phyloP scores from a whole-genome alignment of 37 sponge, comb jelly and placozoan species.

The Tethya wilhelma region DNA sequence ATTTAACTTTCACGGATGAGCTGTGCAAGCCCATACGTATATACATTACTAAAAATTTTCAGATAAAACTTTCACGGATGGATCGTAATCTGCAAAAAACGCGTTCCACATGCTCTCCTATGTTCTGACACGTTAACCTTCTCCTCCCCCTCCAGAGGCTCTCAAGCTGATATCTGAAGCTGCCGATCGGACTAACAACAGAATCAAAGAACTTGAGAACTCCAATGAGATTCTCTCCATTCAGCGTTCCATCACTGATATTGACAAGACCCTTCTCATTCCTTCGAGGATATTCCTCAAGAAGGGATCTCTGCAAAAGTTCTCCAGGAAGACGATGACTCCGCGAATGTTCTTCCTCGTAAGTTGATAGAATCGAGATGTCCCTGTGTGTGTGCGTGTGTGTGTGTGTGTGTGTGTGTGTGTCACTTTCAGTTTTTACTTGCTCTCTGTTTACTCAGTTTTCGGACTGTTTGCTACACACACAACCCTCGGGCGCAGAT shows the following conservation, averaged over 20 bases:
- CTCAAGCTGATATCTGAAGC: constrained; percentile 85
- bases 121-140: neutral
- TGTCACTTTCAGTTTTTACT: neutral
- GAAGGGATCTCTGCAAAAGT: constrained; percentile 76
- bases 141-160: constrained; percentile 47
- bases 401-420: neutral
- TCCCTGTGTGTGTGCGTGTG: neutral
- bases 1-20: too few relatives aligned
- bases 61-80: too few relatives aligned
- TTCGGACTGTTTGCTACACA: constrained; percentile 80
- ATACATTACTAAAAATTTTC: too few relatives aligned
- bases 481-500: constrained; percentile 38
- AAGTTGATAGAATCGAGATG: neutral
- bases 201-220: constrained; percentile 86
- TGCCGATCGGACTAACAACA: constrained; percentile 84
- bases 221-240: constrained; percentile 70
- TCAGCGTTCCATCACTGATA: constrained; percentile 67
- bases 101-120: too few relatives aligned
- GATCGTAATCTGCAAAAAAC: too few relatives aligned
- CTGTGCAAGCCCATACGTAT: too few relatives aligned
- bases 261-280: constrained; percentile 38
- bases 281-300: constrained; percentile 63
- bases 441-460: constrained; percentile 32
- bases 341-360: constrained; percentile 84
- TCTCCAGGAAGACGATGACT: constrained; percentile 62